Evolutionary conservation across 2,888 invertebrate genomes (phyloP), one percentile per base, ranked within the genome.

Genomic region (Hydrotaea diabolus): DNA sequence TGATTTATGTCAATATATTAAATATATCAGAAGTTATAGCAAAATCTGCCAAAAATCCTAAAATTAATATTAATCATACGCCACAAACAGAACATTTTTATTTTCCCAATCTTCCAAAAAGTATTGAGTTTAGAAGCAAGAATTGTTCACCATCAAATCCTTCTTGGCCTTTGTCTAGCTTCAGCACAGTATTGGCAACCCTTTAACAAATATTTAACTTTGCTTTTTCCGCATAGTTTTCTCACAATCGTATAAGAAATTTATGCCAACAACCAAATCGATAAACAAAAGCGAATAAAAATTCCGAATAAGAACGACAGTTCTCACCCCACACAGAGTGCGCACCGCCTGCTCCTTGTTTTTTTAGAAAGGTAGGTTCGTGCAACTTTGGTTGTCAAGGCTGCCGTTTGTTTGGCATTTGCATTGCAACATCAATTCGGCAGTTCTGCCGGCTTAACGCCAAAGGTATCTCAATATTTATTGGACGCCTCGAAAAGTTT

Each of bases 331-430:
- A n/a, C 15, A 5, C 13, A 66, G 59, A 36, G 36, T 59, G 39
- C 36, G 59, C 57, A 69, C 73, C n/a, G 8, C 3, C 9, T 55
- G 39, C 46, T 69, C 11, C 31, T 43, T 17, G 9, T 46, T 69
- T 46, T 46, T 39, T 39, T 39, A 11, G 3, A 11, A 1, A 39
- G 17, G 13, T 69, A 39, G 59, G 46, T 73, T 73, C 73, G 73
- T 59, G 57, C 15, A 57, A 23, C 39, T 73, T 85, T 85, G 84
- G 84, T 85, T 85, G 84, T 77, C 84, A 85, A 85, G 84, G 84
- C 84, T 85, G 81, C 81, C 81, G 55, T 85, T 39, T 81, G 81
- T 69, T 69, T 46, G 69, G 8, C 19, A 43, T 69, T 53, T 57
- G 43, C 23, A 43, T 74, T 59, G 21, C 59, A n/a, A 57, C 19